Percentiles rank a stretch among this genome's conserved stretches.
Conservation (phyloP, 1,140 invertebrate species). For the Cotesia typhae region DNA sequence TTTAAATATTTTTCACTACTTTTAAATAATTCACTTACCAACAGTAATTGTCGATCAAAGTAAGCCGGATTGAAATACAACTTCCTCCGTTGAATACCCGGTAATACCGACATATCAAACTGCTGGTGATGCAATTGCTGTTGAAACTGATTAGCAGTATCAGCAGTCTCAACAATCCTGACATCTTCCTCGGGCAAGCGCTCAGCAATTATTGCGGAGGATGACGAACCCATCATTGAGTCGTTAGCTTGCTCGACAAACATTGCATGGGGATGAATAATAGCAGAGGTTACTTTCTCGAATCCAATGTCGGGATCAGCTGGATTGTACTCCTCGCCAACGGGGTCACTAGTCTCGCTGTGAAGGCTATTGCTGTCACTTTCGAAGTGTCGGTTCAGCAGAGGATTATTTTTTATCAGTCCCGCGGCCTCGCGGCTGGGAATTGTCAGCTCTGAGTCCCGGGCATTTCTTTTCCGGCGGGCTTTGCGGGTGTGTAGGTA, state of each 20-base stretch:
- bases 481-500: slow-evolving; percentile 76
- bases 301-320: slow-evolving; percentile 54
- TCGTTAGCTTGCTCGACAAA: slow-evolving; percentile 54
- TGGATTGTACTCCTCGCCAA: slow-evolving; percentile 55
- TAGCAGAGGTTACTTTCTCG: slow-evolving; percentile 71
- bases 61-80: slow-evolving; percentile 89
- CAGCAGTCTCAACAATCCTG: slow-evolving; percentile 82
- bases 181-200: slow-evolving; percentile 83
- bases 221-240: slow-evolving; percentile 46
- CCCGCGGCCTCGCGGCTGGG: slow-evolving; percentile 64
- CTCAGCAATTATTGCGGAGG: slow-evolving; percentile 69
- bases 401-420: slow-evolving; percentile 79
- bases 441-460: slow-evolving; percentile 54
- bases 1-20: too few relatives aligned
- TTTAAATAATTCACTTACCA: slow-evolving; percentile 68
- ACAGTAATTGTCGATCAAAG: slow-evolving; percentile 83
- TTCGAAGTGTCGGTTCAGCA: slow-evolving; percentile 72
- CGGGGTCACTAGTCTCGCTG: slow-evolving; percentile 60
- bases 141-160: slow-evolving; percentile 51
- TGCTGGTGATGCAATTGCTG: slow-evolving; percentile 58
- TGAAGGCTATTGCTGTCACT: slow-evolving; percentile 63
- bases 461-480: slow-evolving; percentile 49
- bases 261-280: slow-evolving; percentile 72
- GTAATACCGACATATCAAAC: slow-evolving; percentile 54
- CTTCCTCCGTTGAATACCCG: slow-evolving; percentile 75